These are phyloP conservation scores for Tenualosa ilisha DNA, from an alignment of 2,797 vertebrate genomes.

Conservation along the genomic window DNA sequence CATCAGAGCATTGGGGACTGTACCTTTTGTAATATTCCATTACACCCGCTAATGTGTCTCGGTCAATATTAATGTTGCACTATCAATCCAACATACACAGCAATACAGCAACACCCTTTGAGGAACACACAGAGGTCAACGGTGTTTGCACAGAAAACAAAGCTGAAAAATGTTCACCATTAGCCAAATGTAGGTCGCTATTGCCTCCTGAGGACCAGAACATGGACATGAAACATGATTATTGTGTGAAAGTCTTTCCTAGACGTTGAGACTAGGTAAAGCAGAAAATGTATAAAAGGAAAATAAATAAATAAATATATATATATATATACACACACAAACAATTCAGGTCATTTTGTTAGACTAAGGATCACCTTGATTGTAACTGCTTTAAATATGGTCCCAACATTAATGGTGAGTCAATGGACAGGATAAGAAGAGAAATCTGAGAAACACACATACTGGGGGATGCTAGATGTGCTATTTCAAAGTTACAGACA, in stretches of 20 bases:
- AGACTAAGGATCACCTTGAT: too few relatives aligned
- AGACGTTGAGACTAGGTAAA: background rate
- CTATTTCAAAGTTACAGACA: background rate
- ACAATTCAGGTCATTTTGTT: too few relatives aligned
- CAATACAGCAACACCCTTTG: background rate
- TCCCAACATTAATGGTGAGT: too few relatives aligned
- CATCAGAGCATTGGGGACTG: background rate
- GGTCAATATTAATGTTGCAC: background rate
- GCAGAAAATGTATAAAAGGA: too few relatives aligned
- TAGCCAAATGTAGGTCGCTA: background rate
- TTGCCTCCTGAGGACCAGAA: background rate
- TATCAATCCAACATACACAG: conserved; percentile 6
- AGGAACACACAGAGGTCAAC: background rate
- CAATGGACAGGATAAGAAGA: too few relatives aligned
- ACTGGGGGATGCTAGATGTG: background rate
- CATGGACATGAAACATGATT: background rate
- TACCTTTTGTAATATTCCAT: conserved; percentile 9
- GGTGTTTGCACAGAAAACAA: conserved; percentile 1
- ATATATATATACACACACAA: too few relatives aligned
- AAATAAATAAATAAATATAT: too few relatives aligned
- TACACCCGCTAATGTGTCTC: background rate
- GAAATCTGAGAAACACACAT: too few relatives aligned
- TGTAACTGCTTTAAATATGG: too few relatives aligned
- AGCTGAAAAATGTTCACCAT: background rate
- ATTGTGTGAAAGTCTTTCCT: background rate